These are phyloP conservation scores for Eupeodes latifasciatus DNA, from an alignment of 2,888 invertebrate genomes.

Conservation along the genomic window DNA sequence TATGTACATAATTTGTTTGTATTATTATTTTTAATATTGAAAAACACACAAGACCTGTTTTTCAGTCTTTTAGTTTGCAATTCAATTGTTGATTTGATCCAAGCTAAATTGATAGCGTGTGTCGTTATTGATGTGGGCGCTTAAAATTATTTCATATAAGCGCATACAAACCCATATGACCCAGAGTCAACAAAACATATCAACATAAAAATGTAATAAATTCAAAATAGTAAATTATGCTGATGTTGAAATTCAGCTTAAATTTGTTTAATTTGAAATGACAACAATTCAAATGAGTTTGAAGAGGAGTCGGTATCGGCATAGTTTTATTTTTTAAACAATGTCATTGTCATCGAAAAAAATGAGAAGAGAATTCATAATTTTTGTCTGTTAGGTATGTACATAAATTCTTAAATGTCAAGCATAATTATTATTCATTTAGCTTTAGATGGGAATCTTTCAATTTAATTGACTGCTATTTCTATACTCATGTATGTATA, in stretches of 20 bases:
- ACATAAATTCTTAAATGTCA: constrained; percentile 37
- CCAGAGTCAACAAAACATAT: constrained; percentile 19
- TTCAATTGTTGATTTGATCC: constrained; percentile 32
- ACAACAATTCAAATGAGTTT: background rate
- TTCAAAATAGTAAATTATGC: constrained; percentile 11
- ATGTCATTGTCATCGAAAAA: constrained; percentile 31
- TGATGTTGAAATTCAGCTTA: constrained; percentile 25
- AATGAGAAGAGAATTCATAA: constrained; percentile 16
- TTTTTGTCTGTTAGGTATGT: background rate
- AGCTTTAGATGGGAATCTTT: constrained; percentile 36
- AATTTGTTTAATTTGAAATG: background rate
- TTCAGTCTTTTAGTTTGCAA: constrained; percentile 5
- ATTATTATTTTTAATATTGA: background rate
- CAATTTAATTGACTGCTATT: constrained; percentile 42
- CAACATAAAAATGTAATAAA: constrained; percentile 13
- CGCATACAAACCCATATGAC: constrained; percentile 19
- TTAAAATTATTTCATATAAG: background rate
- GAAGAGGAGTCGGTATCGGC: background rate
- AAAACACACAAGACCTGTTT: constrained; percentile 11
- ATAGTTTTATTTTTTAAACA: constrained; percentile 1
- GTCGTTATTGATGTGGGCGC: constrained; percentile 32
- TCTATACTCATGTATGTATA: background rate
- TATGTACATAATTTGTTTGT: background rate
- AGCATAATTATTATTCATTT: constrained; percentile 22
- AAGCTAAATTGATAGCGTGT: constrained; percentile 1